Evolutionary conservation across 2,797 vertebrate species (phyloP).

Genomic region (Acanthis flammea): DNA sequence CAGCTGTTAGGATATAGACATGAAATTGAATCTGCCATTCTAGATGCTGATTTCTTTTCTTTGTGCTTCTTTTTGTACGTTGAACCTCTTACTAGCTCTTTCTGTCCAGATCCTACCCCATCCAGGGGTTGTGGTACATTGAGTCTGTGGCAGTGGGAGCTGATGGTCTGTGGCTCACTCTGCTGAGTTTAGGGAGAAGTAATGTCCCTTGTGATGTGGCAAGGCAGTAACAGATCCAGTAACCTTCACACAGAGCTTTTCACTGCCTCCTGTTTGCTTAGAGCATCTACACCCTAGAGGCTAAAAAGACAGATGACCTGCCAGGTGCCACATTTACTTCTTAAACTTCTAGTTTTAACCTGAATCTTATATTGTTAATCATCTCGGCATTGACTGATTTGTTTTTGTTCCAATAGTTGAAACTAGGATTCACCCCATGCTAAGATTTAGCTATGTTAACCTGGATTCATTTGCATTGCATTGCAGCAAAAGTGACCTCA

Average conservation of each 20-base stretch:
- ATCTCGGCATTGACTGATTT: neutral
- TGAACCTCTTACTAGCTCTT: neutral
- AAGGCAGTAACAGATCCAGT: neutral
- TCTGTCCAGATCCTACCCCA: neutral
- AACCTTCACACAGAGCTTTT: neutral
- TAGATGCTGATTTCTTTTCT: neutral
- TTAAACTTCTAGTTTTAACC: slow-evolving; percentile 1
- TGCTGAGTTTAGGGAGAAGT: neutral
- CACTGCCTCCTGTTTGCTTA: neutral
- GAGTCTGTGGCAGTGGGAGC: neutral
- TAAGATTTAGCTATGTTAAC: neutral
- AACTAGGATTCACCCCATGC: neutral
- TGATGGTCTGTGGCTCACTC: neutral
- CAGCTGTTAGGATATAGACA: neutral
- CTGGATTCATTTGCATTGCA: neutral
- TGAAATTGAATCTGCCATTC: neutral
- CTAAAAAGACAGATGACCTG: neutral
- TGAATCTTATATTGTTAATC: slow-evolving; percentile 10
- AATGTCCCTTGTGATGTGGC: neutral
- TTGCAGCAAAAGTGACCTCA: neutral
- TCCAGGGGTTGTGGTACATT: neutral
- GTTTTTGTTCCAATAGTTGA: slow-evolving; percentile 19
- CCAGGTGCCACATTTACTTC: neutral
- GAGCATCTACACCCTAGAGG: neutral
- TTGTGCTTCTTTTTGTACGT: neutral